Evolutionary conservation across 2,888 invertebrate genomes (phyloP).

Genomic region (Melinopterus prodromus): DNA sequence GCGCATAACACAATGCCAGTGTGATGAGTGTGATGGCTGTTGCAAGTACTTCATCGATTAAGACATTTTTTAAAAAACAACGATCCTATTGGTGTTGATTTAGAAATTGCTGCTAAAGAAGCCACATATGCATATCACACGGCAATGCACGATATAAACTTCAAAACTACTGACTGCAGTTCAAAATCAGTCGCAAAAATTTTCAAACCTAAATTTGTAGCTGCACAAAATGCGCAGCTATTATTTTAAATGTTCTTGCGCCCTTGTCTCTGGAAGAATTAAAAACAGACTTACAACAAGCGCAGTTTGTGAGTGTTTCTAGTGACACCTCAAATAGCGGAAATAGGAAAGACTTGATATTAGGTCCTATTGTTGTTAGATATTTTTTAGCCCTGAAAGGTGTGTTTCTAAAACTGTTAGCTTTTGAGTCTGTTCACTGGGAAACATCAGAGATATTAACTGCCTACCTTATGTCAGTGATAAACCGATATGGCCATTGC

Average conservation of each 20-base stretch:
- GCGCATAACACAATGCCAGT: neutral
- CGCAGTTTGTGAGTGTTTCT: constrained; percentile 30
- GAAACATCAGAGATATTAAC: constrained; percentile 20
- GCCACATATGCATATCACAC: constrained; percentile 11
- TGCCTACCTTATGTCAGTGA: constrained; percentile 19
- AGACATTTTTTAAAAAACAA: constrained; percentile 7
- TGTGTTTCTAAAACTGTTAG: constrained; percentile 20
- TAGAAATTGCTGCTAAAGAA: constrained; percentile 15
- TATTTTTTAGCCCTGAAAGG: constrained; percentile 16
- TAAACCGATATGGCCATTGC: constrained; percentile 42
- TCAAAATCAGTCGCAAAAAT: constrained; percentile 14
- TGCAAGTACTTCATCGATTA: constrained; percentile 10
- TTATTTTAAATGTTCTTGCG: constrained; percentile 34
- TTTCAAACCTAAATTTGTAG: constrained; percentile 28
- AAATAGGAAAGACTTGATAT: constrained; percentile 21
- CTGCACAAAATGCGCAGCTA: constrained; percentile 35
- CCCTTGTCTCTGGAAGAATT: constrained; percentile 33
- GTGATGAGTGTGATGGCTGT: neutral
- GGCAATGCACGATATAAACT: constrained; percentile 9
- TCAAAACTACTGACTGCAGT: constrained; percentile 8
- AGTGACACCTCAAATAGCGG: constrained; percentile 34
- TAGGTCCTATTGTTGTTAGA: constrained; percentile 19
- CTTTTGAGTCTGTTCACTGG: constrained; percentile 22
- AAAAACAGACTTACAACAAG: constrained; percentile 26
- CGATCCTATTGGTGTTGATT: constrained; percentile 6